Conservation (phyloP, 1,140 invertebrate species). For the Lanistes nyassanus region DNA sequence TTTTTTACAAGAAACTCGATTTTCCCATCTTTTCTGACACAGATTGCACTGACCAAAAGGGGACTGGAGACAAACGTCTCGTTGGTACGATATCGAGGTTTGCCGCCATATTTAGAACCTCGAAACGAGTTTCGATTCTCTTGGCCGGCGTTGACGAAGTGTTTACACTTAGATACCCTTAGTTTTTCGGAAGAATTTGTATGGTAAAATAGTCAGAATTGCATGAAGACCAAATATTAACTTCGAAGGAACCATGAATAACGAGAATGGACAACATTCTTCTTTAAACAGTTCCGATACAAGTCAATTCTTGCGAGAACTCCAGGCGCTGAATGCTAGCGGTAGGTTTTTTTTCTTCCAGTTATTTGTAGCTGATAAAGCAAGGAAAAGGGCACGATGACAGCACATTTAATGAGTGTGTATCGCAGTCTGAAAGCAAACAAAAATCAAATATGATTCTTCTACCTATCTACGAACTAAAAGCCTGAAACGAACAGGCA, state of each 20-base stretch:
- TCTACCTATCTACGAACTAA: background rate
- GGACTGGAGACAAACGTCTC: background rate
- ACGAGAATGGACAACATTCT: conserved; percentile 18
- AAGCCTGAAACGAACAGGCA: background rate
- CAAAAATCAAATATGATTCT: background rate
- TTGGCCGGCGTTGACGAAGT: conserved; percentile 11
- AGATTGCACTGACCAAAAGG: background rate
- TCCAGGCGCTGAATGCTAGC: conserved; percentile 20
- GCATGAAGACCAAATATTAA: background rate
- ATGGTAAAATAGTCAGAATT: background rate
- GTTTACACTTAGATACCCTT: conserved; percentile 11
- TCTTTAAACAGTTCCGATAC: conserved; percentile 37
- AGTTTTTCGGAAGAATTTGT: background rate
- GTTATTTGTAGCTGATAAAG: background rate
- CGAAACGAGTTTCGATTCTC: conserved; percentile 22
- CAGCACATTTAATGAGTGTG: background rate
- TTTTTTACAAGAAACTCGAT: background rate
- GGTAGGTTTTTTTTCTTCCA: conserved; percentile 13
- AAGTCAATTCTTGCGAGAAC: conserved; percentile 34
- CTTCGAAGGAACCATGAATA: conserved; percentile 16
- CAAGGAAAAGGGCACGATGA: background rate
- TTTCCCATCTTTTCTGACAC: background rate
- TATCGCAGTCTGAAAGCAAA: background rate
- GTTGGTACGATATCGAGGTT: conserved; percentile 14
- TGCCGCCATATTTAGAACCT: conserved; percentile 35